These are phyloP conservation scores for Aphelenchoides fujianensis DNA, from an alignment of 1,140 invertebrate genomes.

Conservation along the genomic window DNA sequence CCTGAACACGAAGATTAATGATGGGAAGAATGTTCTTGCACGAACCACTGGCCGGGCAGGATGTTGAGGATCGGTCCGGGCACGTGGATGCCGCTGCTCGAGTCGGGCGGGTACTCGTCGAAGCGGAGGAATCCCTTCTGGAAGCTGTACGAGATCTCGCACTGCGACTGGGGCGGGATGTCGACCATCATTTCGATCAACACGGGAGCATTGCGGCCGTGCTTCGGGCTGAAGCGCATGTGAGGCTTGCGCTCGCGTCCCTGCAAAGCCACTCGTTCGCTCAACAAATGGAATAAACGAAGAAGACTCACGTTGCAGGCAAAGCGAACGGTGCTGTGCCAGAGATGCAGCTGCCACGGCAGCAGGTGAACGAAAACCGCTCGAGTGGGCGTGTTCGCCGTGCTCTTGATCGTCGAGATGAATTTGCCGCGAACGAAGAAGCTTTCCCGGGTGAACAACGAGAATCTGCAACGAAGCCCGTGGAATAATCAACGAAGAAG, in stretches of 20 bases:
- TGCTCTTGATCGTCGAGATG: constrained; percentile 4
- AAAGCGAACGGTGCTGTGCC: constrained; percentile 39
- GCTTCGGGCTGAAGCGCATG: background rate
- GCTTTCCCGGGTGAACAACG: background rate
- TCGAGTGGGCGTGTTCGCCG: background rate
- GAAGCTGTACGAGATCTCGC: constrained; percentile 28
- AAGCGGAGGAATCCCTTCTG: constrained; percentile 42
- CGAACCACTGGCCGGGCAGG: background rate
- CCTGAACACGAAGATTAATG: constrained; percentile 8
- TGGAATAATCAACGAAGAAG: background rate
- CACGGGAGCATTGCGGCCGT: constrained; percentile 20
- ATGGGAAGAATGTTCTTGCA: constrained; percentile 2
- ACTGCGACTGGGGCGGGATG: constrained; percentile 29
- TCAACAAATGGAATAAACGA: too few relatives aligned
- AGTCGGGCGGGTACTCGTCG: constrained; percentile 44
- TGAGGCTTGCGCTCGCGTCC: background rate
- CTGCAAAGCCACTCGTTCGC: constrained; percentile 8
- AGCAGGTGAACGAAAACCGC: constrained; percentile 32
- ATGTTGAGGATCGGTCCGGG: constrained; percentile 37
- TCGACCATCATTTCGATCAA: constrained; percentile 33
- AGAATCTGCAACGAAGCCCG: constrained; percentile 12
- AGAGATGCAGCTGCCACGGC: constrained; percentile 42
- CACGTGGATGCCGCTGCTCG: constrained; percentile 44
- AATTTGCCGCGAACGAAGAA: constrained; percentile 4
- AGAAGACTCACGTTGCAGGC: constrained; percentile 14